A percentile compares a stretch with the other conserved stretches of the same genome.
These are phyloP conservation scores for Thermophis baileyi DNA, from an alignment of 2,113 vertebrate genomes.

Conservation along the genomic window DNA sequence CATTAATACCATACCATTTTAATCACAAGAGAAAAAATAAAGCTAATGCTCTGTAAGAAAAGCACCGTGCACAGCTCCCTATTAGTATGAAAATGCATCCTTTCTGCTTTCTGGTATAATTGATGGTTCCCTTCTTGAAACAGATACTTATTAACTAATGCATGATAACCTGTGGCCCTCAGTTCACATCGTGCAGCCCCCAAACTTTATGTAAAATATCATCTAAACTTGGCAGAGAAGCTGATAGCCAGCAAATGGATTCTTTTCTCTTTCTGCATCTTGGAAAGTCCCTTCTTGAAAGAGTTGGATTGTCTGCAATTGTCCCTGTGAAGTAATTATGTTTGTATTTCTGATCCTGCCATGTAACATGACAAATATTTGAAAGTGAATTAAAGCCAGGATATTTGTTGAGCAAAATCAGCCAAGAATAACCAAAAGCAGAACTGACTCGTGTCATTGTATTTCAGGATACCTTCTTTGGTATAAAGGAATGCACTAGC, in stretches of 20 bases:
- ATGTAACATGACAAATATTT: background rate
- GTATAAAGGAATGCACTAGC: background rate
- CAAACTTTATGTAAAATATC: background rate
- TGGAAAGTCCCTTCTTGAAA: constrained; percentile 15
- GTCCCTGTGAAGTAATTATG: background rate
- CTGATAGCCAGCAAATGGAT: constrained; percentile 16
- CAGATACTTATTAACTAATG: background rate
- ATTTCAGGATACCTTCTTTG: background rate
- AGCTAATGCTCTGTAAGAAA: background rate
- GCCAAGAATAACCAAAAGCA: background rate
- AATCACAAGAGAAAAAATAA: constrained; percentile 23
- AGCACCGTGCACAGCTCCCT: background rate
- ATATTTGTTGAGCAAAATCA: background rate
- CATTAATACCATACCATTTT: constrained; percentile 35
- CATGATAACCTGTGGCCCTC: background rate
- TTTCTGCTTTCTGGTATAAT: background rate
- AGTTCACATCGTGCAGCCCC: background rate
- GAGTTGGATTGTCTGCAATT: background rate
- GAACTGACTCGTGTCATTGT: background rate
- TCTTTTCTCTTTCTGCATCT: background rate
- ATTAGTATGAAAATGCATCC: background rate
- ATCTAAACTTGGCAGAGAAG: constrained; percentile 1
- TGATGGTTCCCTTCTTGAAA: background rate
- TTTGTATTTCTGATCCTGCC: constrained; percentile 10
- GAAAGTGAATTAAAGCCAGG: constrained; percentile 18